Percentiles rank a stretch among this genome's conserved stretches.
These are phyloP conservation scores for Fulica atra DNA, from an alignment of 2,113 vertebrate species.

Conservation along the genomic window DNA sequence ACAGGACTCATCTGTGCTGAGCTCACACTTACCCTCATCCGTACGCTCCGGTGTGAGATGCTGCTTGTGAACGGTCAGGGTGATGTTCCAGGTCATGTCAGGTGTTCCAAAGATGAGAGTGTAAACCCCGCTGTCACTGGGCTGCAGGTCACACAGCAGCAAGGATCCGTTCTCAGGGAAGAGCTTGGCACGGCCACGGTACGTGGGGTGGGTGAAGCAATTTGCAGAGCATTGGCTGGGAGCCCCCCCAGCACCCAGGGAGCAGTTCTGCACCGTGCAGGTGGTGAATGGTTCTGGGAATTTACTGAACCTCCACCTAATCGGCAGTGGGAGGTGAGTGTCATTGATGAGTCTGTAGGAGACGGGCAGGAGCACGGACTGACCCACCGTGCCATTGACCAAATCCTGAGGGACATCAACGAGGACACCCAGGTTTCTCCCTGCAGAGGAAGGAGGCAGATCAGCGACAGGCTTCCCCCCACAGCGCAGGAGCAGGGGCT, in stretches of 20 bases:
- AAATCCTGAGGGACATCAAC: neutral
- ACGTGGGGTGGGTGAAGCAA: rapidly evolving
- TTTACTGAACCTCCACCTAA: rapidly evolving
- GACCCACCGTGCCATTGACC: rapidly evolving
- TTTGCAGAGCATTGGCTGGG: rapidly evolving
- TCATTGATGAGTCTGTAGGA: rapidly evolving
- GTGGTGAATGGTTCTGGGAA: rapidly evolving
- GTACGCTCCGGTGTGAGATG: rapidly evolving
- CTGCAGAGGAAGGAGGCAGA: neutral
- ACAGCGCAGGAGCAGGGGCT: rapidly evolving
- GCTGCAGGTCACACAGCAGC: neutral
- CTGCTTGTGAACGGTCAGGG: rapidly evolving
- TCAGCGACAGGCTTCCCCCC: neutral
- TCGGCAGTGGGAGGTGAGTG: rapidly evolving
- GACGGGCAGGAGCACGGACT: neutral
- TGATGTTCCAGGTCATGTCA: rapidly evolving
- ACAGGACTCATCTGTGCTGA: rapidly evolving
- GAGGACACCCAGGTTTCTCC: neutral
- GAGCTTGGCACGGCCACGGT: rapidly evolving
- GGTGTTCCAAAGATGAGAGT: rapidly evolving
- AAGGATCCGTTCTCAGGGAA: neutral
- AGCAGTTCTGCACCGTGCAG: rapidly evolving
- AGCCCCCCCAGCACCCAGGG: rapidly evolving
- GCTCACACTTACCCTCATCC: rapidly evolving
- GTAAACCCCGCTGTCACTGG: neutral